Evolutionary conservation across 2,113 vertebrate species (phyloP).

Genomic region (Mormyrus lacerda): DNA sequence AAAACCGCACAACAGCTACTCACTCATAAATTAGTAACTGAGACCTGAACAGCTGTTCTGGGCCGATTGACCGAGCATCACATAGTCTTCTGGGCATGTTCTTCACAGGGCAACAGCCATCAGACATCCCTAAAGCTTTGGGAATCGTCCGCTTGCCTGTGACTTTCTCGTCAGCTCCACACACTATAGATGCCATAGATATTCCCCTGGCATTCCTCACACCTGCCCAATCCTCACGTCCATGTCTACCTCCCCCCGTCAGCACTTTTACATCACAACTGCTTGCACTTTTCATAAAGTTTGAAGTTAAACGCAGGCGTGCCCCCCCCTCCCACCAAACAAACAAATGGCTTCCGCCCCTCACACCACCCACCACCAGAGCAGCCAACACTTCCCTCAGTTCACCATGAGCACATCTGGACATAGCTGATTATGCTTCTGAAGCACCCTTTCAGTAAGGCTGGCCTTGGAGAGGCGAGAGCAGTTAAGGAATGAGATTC

Average conservation of each 20-base stretch:
- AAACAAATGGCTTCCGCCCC: not conserved
- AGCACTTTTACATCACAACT: not conserved
- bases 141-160: not conserved
- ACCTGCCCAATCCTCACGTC: not conserved
- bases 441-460: not conserved
- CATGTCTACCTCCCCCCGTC: not conserved
- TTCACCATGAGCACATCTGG: not conserved
- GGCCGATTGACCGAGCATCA: not conserved
- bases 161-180: not conserved
- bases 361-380: not conserved
- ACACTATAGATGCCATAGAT: not conserved
- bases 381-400: not conserved
- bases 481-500: not conserved
- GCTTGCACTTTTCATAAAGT: not conserved
- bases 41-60: not conserved
- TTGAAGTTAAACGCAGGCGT: not conserved
- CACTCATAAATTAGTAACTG: not conserved
- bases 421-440: not conserved
- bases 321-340: not conserved
- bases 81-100: not conserved
- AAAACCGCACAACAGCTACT: not conserved
- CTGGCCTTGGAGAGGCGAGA: not conserved
- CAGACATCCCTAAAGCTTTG: not conserved
- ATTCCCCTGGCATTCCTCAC: not conserved
- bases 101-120: not conserved